phyloP scores from a whole-genome alignment of 2,113 vertebrate species.

The Entelurus aequoreus region DNA sequence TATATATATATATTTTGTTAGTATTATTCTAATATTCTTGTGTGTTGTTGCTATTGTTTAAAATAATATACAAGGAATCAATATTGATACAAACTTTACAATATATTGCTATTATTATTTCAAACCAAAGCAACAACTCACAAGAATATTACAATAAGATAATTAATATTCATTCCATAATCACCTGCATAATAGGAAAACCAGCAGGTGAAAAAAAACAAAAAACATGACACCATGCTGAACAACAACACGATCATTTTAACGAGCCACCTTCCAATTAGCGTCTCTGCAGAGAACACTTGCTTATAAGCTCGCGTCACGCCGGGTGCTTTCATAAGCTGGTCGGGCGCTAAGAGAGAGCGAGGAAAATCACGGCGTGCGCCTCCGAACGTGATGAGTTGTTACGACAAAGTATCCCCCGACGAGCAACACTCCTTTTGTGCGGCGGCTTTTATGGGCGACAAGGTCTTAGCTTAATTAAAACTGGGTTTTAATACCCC shows the following conservation, averaged over 20 bases:
- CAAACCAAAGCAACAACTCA: no score
- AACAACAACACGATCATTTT: background rate
- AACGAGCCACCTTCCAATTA: background rate
- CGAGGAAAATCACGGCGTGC: background rate
- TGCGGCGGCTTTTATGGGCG: background rate
- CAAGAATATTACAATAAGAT: no score
- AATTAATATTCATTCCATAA: no score
- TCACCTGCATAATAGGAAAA: no score
- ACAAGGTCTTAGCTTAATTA: constrained; percentile 5
- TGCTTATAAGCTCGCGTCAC: background rate
- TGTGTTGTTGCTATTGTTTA: no score
- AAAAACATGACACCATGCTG: background rate
- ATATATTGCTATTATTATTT: no score
- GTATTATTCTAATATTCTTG: no score
- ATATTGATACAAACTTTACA: no score
- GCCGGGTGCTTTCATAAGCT: background rate
- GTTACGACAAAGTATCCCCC: background rate
- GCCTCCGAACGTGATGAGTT: background rate
- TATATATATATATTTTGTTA: no score
- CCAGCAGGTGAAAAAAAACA: background rate
- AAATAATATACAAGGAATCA: no score
- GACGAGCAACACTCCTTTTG: background rate
- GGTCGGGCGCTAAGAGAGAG: background rate
- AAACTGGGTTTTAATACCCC: background rate
- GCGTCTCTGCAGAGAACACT: background rate